Percentiles rank a stretch among this genome's conserved stretches.
Evolutionary conservation across 2,113 vertebrate genomes (phyloP).

Genomic region (Xenopus laevis): DNA sequence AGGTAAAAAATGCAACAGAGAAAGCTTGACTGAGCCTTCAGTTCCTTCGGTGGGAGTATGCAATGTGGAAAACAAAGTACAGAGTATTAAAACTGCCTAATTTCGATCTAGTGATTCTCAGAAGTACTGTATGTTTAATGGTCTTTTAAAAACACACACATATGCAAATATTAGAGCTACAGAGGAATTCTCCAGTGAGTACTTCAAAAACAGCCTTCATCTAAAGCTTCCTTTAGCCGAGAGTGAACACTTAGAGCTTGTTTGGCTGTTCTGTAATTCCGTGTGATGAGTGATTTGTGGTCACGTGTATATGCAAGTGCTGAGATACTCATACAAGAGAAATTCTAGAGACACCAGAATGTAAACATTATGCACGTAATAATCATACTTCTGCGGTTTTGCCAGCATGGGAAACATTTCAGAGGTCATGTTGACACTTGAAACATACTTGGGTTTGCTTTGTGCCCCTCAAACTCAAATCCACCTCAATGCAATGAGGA

Average conservation of each 20-base stretch:
- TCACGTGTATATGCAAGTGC: conserved; percentile 30
- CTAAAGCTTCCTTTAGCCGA: conserved; percentile 1
- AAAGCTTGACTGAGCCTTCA: too few species aligned
- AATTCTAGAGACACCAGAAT: conserved; percentile 38
- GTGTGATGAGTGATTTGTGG: conserved; percentile 28
- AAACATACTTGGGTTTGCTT: neutral
- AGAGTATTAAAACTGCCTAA: too few species aligned
- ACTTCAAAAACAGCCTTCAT: conserved; percentile 1
- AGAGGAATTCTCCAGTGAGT: neutral
- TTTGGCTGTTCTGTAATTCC: conserved; percentile 31
- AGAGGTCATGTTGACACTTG: conserved; percentile 24
- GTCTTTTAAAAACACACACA: neutral
- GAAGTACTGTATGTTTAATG: neutral
- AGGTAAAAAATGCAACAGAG: too few species aligned
- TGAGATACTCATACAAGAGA: conserved; percentile 40
- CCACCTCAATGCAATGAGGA: neutral
- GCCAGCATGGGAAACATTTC: conserved; percentile 9
- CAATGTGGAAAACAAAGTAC: too few species aligned
- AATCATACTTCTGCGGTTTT: conserved; percentile 15
- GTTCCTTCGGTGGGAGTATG: too few species aligned
- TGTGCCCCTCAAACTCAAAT: neutral
- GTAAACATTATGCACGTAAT: conserved; percentile 40
- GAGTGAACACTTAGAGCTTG: conserved; percentile 32
- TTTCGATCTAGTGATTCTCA: too few species aligned
- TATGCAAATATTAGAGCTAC: neutral